A percentile compares a stretch with the other conserved stretches of the same genome.
Conservation (phyloP, 2,113 vertebrate genomes). For the Ptyas mucosa region DNA sequence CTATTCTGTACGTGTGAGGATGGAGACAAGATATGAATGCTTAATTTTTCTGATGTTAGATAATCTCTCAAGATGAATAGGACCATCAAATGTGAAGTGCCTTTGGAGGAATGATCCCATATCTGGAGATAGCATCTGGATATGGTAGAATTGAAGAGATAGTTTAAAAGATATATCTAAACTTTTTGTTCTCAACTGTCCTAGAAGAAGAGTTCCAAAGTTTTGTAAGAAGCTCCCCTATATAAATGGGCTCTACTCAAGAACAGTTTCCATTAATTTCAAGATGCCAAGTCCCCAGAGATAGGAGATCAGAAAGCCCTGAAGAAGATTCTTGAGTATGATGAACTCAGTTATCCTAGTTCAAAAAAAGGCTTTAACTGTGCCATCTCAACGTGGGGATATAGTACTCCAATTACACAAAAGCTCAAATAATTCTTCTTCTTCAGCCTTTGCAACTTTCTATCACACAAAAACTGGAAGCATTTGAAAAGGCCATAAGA, state of each 20-base stretch:
- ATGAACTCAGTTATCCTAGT: background rate
- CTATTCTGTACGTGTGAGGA: background rate
- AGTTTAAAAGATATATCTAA: background rate
- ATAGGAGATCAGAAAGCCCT: background rate
- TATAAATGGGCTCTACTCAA: background rate
- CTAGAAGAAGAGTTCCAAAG: background rate
- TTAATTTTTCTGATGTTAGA: background rate
- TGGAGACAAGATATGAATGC: background rate
- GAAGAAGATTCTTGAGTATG: background rate
- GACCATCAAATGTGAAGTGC: background rate
- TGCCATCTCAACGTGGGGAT: background rate
- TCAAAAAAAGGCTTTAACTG: background rate
- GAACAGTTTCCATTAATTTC: background rate
- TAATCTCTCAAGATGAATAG: fast-evolving
- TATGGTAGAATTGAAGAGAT: background rate
- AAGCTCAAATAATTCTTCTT: background rate
- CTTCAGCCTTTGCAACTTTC: background rate
- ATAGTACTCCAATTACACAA: background rate
- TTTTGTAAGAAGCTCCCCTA: background rate
- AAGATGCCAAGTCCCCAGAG: background rate
- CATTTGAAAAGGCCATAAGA: background rate
- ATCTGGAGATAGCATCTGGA: background rate
- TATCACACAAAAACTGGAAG: background rate
- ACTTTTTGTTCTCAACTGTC: background rate
- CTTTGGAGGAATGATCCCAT: background rate